These are phyloP conservation scores for Eulithis prunata DNA, from an alignment of 2,888 invertebrate genomes.

Conservation along the genomic window DNA sequence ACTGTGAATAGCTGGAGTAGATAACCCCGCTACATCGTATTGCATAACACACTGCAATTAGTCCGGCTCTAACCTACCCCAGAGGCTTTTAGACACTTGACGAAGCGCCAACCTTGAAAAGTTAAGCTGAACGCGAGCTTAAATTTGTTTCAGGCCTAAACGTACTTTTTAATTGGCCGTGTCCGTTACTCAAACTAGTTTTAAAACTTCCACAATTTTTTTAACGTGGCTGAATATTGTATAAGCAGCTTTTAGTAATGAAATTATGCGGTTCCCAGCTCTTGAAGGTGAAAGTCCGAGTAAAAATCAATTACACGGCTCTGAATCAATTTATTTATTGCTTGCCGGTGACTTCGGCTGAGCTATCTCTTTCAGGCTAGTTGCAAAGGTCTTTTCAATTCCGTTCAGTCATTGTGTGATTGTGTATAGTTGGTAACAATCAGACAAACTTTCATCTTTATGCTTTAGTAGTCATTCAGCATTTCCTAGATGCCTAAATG, in stretches of 20 bases:
- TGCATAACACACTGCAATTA: slow-evolving; percentile 4
- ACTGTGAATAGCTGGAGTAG: no score
- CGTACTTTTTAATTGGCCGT: not conserved
- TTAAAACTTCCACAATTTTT: not conserved
- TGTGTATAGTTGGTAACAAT: not conserved
- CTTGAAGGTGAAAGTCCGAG: slow-evolving; percentile 20
- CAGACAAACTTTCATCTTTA: no score
- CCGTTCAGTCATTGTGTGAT: not conserved
- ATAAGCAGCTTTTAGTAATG: not conserved
- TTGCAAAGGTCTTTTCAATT: slow-evolving; percentile 1
- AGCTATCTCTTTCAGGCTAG: not conserved
- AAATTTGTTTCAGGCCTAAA: not conserved
- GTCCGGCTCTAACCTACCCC: slow-evolving; percentile 3
- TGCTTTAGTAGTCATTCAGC: no score
- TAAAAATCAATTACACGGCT: slow-evolving; percentile 13
- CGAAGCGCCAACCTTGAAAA: not conserved
- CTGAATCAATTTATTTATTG: slow-evolving; percentile 16
- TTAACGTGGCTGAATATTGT: not conserved
- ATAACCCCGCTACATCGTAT: slow-evolving; percentile 1
- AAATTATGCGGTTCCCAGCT: slow-evolving; percentile 1
- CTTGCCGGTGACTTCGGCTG: not conserved
- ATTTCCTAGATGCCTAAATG: no score
- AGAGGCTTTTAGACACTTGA: not conserved
- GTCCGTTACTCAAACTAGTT: not conserved
- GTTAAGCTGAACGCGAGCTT: not conserved